Evolutionary conservation across 1,140 invertebrate genomes (phyloP).

Genomic region (Ptiloglossa arizonensis): DNA sequence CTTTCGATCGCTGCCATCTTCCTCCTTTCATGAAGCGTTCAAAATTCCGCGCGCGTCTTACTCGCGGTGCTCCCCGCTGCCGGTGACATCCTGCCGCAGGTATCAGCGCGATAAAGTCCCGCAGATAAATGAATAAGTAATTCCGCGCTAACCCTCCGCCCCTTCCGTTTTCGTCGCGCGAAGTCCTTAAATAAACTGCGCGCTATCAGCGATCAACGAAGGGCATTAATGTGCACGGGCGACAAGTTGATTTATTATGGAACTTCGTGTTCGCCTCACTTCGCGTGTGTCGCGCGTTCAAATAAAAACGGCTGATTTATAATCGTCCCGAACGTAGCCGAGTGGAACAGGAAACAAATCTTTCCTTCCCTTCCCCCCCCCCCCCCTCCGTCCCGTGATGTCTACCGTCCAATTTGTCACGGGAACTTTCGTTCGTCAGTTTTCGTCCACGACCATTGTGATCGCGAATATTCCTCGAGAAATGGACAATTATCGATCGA

Average conservation of each 20-base stretch:
- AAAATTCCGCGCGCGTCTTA: slow-evolving; percentile 17
- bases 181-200: slow-evolving; percentile 20
- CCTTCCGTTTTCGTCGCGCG: slow-evolving; percentile 6
- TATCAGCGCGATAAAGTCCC: slow-evolving; percentile 18
- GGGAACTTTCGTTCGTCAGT: background rate
- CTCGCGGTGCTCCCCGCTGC: background rate
- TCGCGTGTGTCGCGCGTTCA: slow-evolving; percentile 22
- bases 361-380: background rate
- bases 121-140: slow-evolving; percentile 47
- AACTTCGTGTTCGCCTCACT: slow-evolving; percentile 14
- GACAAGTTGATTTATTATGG: slow-evolving; percentile 34
- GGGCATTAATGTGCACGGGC: slow-evolving; percentile 10
- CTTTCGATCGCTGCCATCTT: background rate
- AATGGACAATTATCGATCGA: too few species aligned
- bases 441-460: too few species aligned
- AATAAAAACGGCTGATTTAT: slow-evolving; percentile 29
- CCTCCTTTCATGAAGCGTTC: slow-evolving; percentile 2
- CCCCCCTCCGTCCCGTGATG: too few species aligned
- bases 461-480: too few species aligned
- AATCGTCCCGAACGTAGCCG: background rate
- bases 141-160: slow-evolving; percentile 2
- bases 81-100: slow-evolving; percentile 24
- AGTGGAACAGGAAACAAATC: slow-evolving; percentile 3
- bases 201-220: slow-evolving; percentile 26
- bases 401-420: background rate